A percentile compares a stretch with the other conserved stretches of the same genome.
These are phyloP conservation scores for Tauraco hartlaubi DNA, from an alignment of 2,797 vertebrate species.

Conservation along the genomic window DNA sequence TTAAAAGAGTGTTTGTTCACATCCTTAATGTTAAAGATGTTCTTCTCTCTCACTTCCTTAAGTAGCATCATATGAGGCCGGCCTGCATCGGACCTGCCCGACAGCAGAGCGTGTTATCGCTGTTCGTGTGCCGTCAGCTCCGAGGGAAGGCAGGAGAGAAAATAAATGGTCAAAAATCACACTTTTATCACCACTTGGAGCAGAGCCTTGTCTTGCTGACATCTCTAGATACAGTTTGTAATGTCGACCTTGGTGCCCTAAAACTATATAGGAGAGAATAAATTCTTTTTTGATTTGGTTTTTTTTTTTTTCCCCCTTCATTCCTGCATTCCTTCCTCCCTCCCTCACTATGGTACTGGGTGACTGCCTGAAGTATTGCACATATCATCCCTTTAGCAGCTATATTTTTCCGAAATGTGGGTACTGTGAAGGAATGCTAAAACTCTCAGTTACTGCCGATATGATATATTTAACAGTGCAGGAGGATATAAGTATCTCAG, in stretches of 20 bases:
- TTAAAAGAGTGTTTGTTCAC: constrained; percentile 54
- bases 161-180: not conserved
- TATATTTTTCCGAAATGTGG: not conserved
- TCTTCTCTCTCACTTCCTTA: constrained; percentile 22
- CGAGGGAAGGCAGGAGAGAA: not conserved
- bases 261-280: not conserved
- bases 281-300: not conserved
- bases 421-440: not conserved
- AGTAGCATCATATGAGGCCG: rapidly evolving
- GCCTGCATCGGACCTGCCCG: rapidly evolving
- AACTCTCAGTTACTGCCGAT: not conserved
- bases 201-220: not conserved
- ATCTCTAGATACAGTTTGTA: not conserved
- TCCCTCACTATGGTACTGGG: not conserved
- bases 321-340: not conserved
- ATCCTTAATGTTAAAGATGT: constrained; percentile 49
- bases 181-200: not conserved
- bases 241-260: not conserved
- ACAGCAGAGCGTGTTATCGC: not conserved
- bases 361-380: not conserved
- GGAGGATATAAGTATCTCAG: not conserved
- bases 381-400: not conserved
- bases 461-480: not conserved
- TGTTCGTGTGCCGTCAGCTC: not conserved
- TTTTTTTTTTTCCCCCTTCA: not conserved